A percentile compares a stretch with the other conserved stretches of the same genome.
Evolutionary conservation across 2,113 vertebrate species (phyloP).

Genomic region (Pseudois nayaur): DNA sequence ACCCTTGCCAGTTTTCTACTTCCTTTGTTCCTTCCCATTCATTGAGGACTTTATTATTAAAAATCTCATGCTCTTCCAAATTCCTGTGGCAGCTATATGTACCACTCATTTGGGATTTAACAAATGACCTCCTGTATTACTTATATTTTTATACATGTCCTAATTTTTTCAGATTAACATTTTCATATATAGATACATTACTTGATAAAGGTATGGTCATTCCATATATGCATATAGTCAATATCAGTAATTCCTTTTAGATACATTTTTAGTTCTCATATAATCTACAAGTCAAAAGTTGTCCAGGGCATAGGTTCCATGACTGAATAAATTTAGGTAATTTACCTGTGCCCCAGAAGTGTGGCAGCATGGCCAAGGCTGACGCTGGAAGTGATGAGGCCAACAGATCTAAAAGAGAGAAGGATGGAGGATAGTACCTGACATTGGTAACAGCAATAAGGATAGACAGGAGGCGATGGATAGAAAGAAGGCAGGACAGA

Average conservation of each 20-base stretch:
- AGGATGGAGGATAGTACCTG: neutral
- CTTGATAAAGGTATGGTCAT: neutral
- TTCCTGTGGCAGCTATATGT: neutral
- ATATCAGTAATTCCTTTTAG: neutral
- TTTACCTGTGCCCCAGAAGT: neutral
- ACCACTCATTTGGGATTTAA: neutral
- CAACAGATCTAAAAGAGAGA: neutral
- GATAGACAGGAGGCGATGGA: neutral
- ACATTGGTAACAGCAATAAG: neutral
- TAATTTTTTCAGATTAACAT: neutral
- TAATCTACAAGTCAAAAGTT: neutral
- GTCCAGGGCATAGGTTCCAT: neutral
- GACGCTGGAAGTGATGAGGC: neutral
- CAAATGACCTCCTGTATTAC: neutral
- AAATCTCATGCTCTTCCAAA: neutral
- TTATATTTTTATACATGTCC: neutral
- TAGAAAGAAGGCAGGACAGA: neutral
- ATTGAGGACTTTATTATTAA: neutral
- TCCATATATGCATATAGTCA: neutral
- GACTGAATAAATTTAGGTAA: neutral
- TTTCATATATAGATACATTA: neutral
- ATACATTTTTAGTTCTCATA: conserved; percentile 11
- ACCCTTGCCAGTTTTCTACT: neutral
- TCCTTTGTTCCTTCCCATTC: neutral
- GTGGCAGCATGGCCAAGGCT: neutral